phyloP scores from a whole-genome alignment of 2,797 vertebrate genomes.

The Meda fulgida region DNA sequence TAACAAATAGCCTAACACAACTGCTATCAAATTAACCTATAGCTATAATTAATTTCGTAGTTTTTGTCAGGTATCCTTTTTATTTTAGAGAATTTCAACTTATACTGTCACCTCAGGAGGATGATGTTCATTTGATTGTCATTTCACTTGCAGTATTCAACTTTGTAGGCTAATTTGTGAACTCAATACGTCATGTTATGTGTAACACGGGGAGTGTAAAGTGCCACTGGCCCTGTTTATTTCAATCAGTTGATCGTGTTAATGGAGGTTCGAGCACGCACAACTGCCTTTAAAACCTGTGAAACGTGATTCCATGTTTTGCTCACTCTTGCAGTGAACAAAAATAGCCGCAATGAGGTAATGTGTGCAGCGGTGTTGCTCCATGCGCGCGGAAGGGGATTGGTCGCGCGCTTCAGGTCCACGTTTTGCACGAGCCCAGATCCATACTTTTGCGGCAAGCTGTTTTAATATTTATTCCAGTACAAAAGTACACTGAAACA shows the following conservation, averaged over 20 bases:
- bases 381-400: conserved; percentile 34
- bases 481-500: background rate
- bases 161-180: background rate
- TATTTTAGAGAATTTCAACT: background rate
- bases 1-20: background rate
- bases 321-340: conserved; percentile 55
- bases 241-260: background rate
- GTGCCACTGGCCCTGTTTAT: background rate
- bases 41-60: background rate
- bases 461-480: background rate
- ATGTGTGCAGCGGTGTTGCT: conserved; percentile 58
- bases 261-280: background rate
- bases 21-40: background rate
- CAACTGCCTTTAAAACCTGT: conserved; percentile 33
- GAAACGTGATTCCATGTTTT: conserved; percentile 57
- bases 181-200: background rate
- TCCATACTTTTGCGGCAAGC: conserved; percentile 72
- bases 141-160: background rate
- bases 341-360: conserved; percentile 63
- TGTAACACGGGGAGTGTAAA: background rate
- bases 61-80: background rate
- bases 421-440: conserved; percentile 57
- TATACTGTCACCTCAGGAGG: background rate
- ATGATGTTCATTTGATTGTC: background rate
- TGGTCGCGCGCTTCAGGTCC: conserved; percentile 52